These are phyloP conservation scores for Oreochromis aureus DNA, from an alignment of 2,113 vertebrate species.

Conservation along the genomic window DNA sequence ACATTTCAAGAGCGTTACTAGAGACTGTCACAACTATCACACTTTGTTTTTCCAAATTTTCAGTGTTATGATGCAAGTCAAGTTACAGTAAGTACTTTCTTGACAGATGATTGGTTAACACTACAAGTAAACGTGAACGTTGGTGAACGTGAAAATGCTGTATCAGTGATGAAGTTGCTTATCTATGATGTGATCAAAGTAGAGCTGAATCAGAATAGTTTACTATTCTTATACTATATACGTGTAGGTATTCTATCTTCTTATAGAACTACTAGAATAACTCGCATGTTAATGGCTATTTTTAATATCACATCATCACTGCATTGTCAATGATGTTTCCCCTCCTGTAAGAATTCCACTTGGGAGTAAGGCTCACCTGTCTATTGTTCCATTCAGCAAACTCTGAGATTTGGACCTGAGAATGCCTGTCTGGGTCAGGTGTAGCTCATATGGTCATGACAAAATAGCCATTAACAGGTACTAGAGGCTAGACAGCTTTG, in stretches of 20 bases:
- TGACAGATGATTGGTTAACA: fast-evolving
- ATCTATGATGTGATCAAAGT: background rate
- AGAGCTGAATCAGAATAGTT: background rate
- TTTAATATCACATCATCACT: no score
- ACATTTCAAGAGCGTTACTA: background rate
- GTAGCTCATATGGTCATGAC: no score
- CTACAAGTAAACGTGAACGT: background rate
- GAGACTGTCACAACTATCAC: background rate
- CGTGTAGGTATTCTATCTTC: background rate
- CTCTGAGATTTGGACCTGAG: no score
- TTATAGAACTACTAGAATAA: no score
- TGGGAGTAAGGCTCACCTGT: no score
- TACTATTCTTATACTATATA: background rate
- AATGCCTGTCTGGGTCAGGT: no score
- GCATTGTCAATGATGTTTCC: no score
- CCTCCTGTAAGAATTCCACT: no score
- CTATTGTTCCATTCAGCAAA: no score
- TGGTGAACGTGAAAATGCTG: background rate
- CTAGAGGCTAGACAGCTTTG: no score
- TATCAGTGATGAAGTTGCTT: background rate
- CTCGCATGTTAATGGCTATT: no score
- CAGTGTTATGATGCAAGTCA: fast-evolving
- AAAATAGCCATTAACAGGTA: no score
- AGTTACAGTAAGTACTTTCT: background rate
- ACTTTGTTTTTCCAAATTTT: fast-evolving